A percentile compares a stretch with the other conserved stretches of the same genome.
These are phyloP conservation scores for Pangasius larnaudii DNA, from an alignment of 2,797 vertebrate genomes.

Conservation along the genomic window DNA sequence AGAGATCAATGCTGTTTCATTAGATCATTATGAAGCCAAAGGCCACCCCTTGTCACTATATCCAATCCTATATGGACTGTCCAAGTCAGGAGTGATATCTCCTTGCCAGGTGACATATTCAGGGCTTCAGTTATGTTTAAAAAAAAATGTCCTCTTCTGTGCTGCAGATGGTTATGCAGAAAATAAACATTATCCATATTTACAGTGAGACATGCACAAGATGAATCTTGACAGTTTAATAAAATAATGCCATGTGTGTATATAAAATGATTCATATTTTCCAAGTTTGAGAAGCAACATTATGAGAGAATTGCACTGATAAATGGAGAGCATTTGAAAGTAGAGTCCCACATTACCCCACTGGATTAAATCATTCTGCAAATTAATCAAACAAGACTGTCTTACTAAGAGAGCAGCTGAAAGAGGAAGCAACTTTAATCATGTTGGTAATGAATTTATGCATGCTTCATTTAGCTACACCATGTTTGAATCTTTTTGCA, in stretches of 20 bases:
- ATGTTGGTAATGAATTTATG: conserved; percentile 58
- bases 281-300: not conserved
- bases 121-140: not conserved
- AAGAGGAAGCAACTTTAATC: conserved; percentile 51
- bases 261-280: conserved; percentile 10
- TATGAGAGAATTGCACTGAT: conserved; percentile 29
- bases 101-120: not conserved
- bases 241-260: not conserved
- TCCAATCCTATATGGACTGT: not conserved
- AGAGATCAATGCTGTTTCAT: conserved; percentile 50
- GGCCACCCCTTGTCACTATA: conserved; percentile 20
- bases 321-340: conserved; percentile 39
- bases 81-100: not conserved
- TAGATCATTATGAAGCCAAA: conserved; percentile 50
- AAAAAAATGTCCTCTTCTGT: not conserved
- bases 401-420: conserved; percentile 18
- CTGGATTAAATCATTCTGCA: conserved; percentile 39
- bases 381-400: conserved; percentile 49
- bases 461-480: conserved; percentile 48
- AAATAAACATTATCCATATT: conserved; percentile 1
- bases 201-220: not conserved
- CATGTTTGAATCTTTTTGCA: conserved; percentile 40
- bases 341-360: conserved; percentile 44
- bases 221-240: conserved; percentile 3
- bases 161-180: not conserved